Conservation (phyloP, 2,797 vertebrate genomes). For the Lagodon rhomboides region DNA sequence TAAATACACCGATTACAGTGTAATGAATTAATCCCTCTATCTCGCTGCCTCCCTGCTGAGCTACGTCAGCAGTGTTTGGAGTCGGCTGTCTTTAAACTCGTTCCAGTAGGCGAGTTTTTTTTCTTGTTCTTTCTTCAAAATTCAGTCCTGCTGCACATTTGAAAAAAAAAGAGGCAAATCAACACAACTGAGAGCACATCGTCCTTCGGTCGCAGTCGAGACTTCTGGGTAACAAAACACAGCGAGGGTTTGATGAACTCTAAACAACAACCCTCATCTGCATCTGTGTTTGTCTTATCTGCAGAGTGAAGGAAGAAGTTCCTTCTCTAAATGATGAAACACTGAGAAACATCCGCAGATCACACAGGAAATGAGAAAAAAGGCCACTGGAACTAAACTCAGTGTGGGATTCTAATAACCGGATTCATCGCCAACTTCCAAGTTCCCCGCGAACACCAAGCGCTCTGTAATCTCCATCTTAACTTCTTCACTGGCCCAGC, state of each 20-base stretch:
- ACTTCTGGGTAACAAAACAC: too few relatives aligned
- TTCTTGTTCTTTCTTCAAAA: background rate
- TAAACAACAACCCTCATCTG: background rate
- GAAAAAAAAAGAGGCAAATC: background rate
- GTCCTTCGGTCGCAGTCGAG: too few relatives aligned
- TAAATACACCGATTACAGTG: constrained; percentile 66
- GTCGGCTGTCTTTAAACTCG: constrained; percentile 34
- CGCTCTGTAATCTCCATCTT: background rate
- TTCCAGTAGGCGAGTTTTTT: constrained; percentile 1
- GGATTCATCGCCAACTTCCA: background rate
- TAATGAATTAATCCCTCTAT: constrained; percentile 68
- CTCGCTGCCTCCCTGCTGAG: constrained; percentile 21
- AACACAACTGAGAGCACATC: constrained; percentile 2
- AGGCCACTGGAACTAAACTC: background rate
- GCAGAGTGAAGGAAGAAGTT: background rate
- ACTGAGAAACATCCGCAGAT: background rate
- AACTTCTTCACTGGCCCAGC: constrained; percentile 10
- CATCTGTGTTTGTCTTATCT: background rate
- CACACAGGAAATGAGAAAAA: too few relatives aligned
- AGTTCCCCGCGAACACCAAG: background rate
- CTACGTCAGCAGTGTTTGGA: constrained; percentile 39
- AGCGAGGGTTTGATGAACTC: background rate
- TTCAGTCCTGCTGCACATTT: constrained; percentile 6
- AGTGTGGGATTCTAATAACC: background rate
- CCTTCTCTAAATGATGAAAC: background rate